Percentiles rank a stretch among this genome's conserved stretches.
Evolutionary conservation across 2,888 invertebrate genomes (phyloP).

Genomic region (Gymnoscelis rufifasciata): DNA sequence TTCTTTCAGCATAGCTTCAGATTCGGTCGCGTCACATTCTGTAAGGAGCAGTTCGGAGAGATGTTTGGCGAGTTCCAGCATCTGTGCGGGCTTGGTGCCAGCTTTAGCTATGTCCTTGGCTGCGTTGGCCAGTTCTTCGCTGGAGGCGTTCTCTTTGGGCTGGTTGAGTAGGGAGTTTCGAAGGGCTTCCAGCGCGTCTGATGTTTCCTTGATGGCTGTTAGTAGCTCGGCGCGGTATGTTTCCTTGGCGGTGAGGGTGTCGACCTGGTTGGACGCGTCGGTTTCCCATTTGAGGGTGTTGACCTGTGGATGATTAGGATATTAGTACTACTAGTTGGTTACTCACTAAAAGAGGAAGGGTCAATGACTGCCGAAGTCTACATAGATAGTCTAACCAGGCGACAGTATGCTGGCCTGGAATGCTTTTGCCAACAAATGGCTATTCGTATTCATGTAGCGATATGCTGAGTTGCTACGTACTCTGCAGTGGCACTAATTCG

Average conservation of each 20-base stretch:
- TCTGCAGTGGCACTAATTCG: no score
- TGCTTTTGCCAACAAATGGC: no score
- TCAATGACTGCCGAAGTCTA: no score
- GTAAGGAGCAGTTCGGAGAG: conserved; percentile 85
- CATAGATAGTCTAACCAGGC: no score
- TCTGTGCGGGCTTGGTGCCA: conserved; percentile 88
- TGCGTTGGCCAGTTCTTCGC: conserved; percentile 79
- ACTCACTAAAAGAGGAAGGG: no score
- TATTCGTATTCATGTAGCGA: no score
- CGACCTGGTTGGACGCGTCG: conserved; percentile 89
- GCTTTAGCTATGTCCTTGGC: conserved; percentile 87
- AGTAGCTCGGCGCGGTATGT: conserved; percentile 88
- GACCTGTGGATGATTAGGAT: conserved; percentile 69
- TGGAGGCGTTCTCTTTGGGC: conserved; percentile 70
- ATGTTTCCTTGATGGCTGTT: conserved; percentile 85
- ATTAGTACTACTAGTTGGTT: background rate
- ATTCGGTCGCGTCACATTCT: conserved; percentile 84
- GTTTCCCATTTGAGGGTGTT: conserved; percentile 87
- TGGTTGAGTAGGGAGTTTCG: conserved; percentile 73
- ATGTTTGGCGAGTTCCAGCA: conserved; percentile 89
- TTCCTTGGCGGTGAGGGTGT: conserved; percentile 90
- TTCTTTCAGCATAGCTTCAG: conserved; percentile 82
- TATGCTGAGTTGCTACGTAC: no score
- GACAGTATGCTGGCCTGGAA: no score
- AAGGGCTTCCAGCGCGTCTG: conserved; percentile 82